Evolutionary conservation across 2,888 invertebrate species (phyloP).

Genomic region (Sericinus montela): DNA sequence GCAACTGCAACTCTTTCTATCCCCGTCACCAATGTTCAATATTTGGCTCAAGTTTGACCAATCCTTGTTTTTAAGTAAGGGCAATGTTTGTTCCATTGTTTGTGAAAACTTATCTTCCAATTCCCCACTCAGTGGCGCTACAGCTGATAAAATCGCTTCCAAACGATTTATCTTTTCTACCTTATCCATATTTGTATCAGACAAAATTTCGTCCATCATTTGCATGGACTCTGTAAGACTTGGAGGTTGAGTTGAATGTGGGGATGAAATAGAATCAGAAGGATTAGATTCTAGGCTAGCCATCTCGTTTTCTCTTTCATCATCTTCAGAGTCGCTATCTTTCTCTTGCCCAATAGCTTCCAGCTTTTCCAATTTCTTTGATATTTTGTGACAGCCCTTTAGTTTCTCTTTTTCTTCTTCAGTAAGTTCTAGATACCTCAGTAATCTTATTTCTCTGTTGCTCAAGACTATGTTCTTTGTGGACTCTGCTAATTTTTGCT

Average conservation of each 20-base stretch:
- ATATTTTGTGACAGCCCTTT: slow-evolving; percentile 94
- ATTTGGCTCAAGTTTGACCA: slow-evolving; percentile 75
- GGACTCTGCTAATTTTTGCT: slow-evolving; percentile 88
- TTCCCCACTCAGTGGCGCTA: slow-evolving; percentile 84
- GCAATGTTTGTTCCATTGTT: slow-evolving; percentile 75
- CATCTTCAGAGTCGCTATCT: slow-evolving; percentile 87
- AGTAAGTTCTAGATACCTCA: slow-evolving; percentile 93
- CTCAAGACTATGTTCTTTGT: slow-evolving; percentile 93
- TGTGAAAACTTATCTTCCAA: slow-evolving; percentile 72
- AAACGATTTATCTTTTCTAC: slow-evolving; percentile 92
- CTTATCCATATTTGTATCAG: slow-evolving; percentile 90
- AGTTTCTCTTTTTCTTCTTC: slow-evolving; percentile 95
- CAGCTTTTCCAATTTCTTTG: slow-evolving; percentile 93
- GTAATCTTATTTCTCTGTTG: slow-evolving; percentile 92
- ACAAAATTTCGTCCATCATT: slow-evolving; percentile 90
- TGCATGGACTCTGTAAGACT: slow-evolving; percentile 94
- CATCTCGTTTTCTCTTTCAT: slow-evolving; percentile 87
- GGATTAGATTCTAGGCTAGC: slow-evolving; percentile 89
- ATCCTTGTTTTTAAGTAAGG: slow-evolving; percentile 74
- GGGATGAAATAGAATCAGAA: slow-evolving; percentile 87
- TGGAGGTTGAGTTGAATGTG: slow-evolving; percentile 87
- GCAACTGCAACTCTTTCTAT: slow-evolving; percentile 74
- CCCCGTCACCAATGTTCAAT: slow-evolving; percentile 64
- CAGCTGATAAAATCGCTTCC: slow-evolving; percentile 90
- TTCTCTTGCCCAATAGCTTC: slow-evolving; percentile 88